Evolutionary conservation across 2,113 vertebrate species (phyloP).

Genomic region (Lycaon pictus): DNA sequence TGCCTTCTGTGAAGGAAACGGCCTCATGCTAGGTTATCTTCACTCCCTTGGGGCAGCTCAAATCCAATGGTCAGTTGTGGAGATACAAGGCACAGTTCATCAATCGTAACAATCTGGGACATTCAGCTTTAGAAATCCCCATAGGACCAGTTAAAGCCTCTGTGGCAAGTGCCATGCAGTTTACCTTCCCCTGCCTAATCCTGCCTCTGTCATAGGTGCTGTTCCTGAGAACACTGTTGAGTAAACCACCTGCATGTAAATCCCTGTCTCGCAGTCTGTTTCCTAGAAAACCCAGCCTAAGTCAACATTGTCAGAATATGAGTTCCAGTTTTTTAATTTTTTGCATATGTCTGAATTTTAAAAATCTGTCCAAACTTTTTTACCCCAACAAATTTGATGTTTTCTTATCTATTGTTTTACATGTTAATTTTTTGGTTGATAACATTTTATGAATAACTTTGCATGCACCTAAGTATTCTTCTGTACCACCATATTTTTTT

Average conservation of each 20-base stretch:
- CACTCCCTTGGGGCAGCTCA: background rate
- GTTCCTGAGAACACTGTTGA: background rate
- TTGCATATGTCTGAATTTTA: background rate
- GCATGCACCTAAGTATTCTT: background rate
- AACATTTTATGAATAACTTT: constrained; percentile 44
- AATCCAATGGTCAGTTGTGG: background rate
- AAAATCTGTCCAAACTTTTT: background rate
- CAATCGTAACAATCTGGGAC: background rate
- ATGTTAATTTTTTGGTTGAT: background rate
- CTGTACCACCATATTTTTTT: background rate
- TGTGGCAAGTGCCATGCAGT: background rate
- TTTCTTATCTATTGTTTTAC: background rate
- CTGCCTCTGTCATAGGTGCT: background rate
- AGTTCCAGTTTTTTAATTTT: background rate
- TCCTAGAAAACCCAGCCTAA: constrained; percentile 8
- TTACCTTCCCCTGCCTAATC: background rate
- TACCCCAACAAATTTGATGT: background rate
- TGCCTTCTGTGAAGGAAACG: background rate
- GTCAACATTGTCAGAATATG: background rate
- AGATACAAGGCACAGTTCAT: background rate
- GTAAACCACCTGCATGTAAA: background rate
- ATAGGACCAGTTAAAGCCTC: background rate
- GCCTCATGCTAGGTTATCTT: background rate
- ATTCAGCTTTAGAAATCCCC: background rate
- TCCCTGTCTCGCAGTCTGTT: background rate